Evolutionary conservation across 2,797 vertebrate genomes (phyloP).

Genomic region (Numenius phaeopus): DNA sequence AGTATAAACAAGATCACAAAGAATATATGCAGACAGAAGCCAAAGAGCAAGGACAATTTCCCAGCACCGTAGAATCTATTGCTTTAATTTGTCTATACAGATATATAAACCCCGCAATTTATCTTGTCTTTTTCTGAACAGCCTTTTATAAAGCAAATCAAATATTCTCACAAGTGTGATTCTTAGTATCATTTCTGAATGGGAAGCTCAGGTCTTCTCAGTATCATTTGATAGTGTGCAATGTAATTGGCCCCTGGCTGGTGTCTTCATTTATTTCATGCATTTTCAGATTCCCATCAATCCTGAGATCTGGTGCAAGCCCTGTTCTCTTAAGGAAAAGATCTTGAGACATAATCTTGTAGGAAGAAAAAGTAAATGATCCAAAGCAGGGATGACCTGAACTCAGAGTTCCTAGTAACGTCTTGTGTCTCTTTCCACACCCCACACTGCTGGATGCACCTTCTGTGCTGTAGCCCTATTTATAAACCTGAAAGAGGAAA

Average conservation of each 20-base stretch:
- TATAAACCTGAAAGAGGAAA: background rate
- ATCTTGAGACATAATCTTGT: background rate
- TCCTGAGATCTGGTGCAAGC: background rate
- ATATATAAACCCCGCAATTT: conserved; percentile 1
- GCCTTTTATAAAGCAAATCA: conserved; percentile 7
- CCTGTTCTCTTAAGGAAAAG: background rate
- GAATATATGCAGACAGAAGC: background rate
- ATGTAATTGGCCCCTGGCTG: conserved; percentile 1
- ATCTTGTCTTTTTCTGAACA: conserved; percentile 8
- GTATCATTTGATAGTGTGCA: background rate
- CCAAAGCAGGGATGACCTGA: background rate
- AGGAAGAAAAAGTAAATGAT: background rate
- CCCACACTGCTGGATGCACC: background rate
- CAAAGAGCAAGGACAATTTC: conserved; percentile 15
- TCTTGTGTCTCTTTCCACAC: accelerated
- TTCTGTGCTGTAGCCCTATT: background rate
- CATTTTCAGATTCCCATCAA: background rate
- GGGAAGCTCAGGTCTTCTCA: background rate
- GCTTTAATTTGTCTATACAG: conserved; percentile 14
- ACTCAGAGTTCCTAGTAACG: background rate
- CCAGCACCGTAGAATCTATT: background rate
- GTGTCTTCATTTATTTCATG: conserved; percentile 11
- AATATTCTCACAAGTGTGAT: background rate
- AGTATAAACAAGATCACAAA: background rate
- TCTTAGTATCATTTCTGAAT: background rate